These are phyloP conservation scores for Brachirus orientalis DNA, from an alignment of 2,113 vertebrate genomes.

Conservation along the genomic window DNA sequence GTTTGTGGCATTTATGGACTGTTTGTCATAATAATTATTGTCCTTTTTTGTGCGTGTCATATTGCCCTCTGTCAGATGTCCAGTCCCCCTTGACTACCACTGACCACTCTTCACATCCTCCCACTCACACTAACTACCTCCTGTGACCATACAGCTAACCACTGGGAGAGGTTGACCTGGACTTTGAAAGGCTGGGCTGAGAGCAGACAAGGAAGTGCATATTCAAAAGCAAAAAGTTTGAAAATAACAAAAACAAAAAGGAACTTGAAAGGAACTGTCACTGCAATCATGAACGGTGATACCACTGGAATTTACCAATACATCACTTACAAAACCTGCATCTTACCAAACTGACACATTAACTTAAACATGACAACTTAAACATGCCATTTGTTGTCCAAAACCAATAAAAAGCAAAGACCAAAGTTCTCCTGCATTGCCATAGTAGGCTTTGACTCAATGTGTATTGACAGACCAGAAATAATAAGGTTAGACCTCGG, in stretches of 20 bases:
- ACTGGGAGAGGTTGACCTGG: conserved; percentile 75
- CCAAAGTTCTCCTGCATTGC: conserved; percentile 83
- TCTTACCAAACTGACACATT: conserved; percentile 46
- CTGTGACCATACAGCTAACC: conserved; percentile 78
- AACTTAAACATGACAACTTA: conserved; percentile 52
- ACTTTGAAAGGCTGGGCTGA: conserved; percentile 71
- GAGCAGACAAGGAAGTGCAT: conserved; percentile 67
- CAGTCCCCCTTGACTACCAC: conserved; percentile 12
- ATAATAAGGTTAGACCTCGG: conserved; percentile 56
- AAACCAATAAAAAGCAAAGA: conserved; percentile 83
- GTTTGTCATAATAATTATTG: conserved; percentile 45
- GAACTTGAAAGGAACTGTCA: conserved; percentile 60
- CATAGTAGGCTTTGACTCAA: conserved; percentile 64
- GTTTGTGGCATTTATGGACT: conserved; percentile 54
- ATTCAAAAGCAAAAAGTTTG: background rate
- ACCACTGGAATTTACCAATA: no score
- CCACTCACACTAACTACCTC: conserved; percentile 78
- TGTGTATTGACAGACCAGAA: conserved; percentile 62
- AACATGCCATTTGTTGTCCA: conserved; percentile 75
- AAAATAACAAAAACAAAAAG: background rate
- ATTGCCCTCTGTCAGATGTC: conserved; percentile 7
- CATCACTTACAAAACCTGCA: no score
- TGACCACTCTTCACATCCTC: conserved; percentile 39
- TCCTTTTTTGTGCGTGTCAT: conserved; percentile 56
- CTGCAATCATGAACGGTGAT: conserved; percentile 12